Percentiles rank a stretch among this genome's conserved stretches.
Conservation (phyloP, 2,113 vertebrate genomes). For the Cyphomyrus discorhynchus region DNA sequence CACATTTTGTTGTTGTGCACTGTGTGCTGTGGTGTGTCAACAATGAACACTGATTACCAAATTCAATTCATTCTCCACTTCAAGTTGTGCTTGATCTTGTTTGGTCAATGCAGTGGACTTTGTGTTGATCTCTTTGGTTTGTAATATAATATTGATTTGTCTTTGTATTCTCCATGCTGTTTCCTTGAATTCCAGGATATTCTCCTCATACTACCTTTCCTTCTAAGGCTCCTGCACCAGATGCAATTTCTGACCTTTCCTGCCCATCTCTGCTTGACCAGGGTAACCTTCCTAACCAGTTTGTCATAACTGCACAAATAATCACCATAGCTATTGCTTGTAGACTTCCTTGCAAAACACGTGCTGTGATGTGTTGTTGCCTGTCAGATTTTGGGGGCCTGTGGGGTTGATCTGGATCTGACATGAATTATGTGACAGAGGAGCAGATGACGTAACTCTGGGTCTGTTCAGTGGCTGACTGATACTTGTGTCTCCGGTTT, state of each 20-base stretch:
- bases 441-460: neutral
- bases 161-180: slow-evolving; percentile 33
- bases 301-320: neutral
- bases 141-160: slow-evolving; percentile 18
- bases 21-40: too few species aligned
- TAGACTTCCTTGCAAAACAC: neutral
- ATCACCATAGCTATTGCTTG: neutral
- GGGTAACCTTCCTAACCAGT: slow-evolving; percentile 65
- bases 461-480: neutral
- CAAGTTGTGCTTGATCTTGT: neutral
- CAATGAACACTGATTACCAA: too few species aligned
- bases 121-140: neutral
- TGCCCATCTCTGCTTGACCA: slow-evolving; percentile 74
- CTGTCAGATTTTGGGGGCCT: neutral
- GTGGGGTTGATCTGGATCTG: neutral
- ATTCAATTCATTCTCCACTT: neutral
- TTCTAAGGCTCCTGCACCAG: slow-evolving; percentile 77
- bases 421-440: neutral
- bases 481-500: neutral
- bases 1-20: too few species aligned
- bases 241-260: slow-evolving; percentile 79
- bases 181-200: slow-evolving; percentile 80
- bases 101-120: neutral
- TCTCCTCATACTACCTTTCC: slow-evolving; percentile 80
- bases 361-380: neutral